Evolutionary conservation across 2,888 invertebrate genomes (phyloP).

Genomic region (Amorpha juglandis): DNA sequence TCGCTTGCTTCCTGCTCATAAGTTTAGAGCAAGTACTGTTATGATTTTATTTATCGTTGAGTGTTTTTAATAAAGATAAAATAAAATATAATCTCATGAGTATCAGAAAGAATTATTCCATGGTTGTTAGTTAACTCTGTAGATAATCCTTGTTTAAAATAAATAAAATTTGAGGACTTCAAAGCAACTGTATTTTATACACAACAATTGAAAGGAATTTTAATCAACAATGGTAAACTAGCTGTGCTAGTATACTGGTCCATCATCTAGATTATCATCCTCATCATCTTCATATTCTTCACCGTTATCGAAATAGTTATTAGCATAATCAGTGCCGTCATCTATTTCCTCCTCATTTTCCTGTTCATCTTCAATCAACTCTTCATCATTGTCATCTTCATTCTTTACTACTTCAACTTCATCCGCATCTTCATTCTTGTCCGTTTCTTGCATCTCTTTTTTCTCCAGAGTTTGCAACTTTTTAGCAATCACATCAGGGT

Average conservation of each 20-base stretch:
- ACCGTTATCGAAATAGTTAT: constrained; percentile 94
- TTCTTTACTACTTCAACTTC: constrained; percentile 75
- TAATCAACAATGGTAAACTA: not conserved
- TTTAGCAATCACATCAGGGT: constrained; percentile 67
- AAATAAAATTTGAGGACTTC: too few relatives aligned
- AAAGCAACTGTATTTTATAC: too few relatives aligned
- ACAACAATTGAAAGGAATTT: too few relatives aligned
- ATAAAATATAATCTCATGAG: too few relatives aligned
- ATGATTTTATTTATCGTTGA: too few relatives aligned
- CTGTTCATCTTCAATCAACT: constrained; percentile 85
- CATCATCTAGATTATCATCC: constrained; percentile 93
- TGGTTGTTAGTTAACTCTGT: too few relatives aligned
- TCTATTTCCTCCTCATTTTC: constrained; percentile 94
- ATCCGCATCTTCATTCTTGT: constrained; percentile 74
- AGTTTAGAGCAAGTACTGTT: too few relatives aligned
- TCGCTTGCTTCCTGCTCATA: too few relatives aligned
- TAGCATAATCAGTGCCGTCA: constrained; percentile 94
- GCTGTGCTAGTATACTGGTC: constrained; percentile 86
- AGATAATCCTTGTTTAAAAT: too few relatives aligned
- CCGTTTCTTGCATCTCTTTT: constrained; percentile 83
- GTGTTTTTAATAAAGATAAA: too few relatives aligned
- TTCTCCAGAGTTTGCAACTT: constrained; percentile 87
- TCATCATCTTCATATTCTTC: constrained; percentile 94
- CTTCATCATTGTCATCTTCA: constrained; percentile 83
- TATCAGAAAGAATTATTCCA: too few relatives aligned